Percentiles rank a stretch among this genome's conserved stretches.
phyloP scores from a whole-genome alignment of 2,797 vertebrate species.

The Anas bahamensis region DNA sequence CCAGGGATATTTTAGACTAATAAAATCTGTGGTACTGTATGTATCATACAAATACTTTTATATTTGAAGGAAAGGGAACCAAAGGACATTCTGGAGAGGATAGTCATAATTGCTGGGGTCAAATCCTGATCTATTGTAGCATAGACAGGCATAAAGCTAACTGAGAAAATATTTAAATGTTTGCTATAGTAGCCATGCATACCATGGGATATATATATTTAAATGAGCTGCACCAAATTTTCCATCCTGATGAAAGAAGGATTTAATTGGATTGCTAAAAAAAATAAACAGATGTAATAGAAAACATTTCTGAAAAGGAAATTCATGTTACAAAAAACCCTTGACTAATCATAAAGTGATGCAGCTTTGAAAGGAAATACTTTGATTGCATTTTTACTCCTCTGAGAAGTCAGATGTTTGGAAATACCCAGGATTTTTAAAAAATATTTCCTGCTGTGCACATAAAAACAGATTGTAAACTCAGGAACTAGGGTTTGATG shows the following conservation, averaged over 20 bases:
- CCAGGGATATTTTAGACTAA: background rate
- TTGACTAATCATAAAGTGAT: constrained; percentile 71
- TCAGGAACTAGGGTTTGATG: background rate
- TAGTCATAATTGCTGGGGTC: background rate
- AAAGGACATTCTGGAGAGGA: background rate
- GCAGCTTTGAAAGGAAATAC: constrained; percentile 75
- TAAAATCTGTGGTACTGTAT: background rate
- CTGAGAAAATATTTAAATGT: constrained; percentile 13
- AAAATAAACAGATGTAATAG: constrained; percentile 59
- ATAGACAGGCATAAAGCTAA: background rate
- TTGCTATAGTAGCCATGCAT: background rate
- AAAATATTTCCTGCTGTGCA: constrained; percentile 57
- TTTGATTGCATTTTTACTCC: constrained; percentile 69
- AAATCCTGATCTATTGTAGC: background rate
- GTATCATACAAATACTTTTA: background rate
- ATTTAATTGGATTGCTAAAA: constrained; percentile 57
- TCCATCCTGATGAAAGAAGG: constrained; percentile 58
- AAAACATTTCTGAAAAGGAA: constrained; percentile 70
- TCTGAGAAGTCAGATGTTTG: constrained; percentile 72
- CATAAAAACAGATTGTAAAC: background rate
- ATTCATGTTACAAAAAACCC: constrained; percentile 53
- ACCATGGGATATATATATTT: background rate
- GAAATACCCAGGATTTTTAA: constrained; percentile 67
- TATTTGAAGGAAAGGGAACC: background rate
- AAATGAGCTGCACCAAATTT: constrained; percentile 42